Conservation (phyloP, 53 echinoderm and acorn worm genomes). For the Holothuria scabra region DNA sequence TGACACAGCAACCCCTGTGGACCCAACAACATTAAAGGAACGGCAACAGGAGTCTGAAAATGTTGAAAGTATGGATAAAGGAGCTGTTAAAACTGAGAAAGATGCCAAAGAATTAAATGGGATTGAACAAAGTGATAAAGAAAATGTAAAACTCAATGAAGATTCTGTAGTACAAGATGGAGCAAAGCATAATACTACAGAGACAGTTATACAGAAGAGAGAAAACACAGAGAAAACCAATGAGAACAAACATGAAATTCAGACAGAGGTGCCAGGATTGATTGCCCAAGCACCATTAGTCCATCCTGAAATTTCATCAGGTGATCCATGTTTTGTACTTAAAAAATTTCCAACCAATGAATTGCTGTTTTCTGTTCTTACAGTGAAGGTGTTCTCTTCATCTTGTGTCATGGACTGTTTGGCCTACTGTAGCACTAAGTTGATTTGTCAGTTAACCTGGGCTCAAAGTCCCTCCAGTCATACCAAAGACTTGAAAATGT, state of each 20-base stretch:
- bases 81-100: no score
- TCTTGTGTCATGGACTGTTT: no score
- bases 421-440: no score
- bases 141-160: neutral
- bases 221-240: neutral
- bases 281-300: slow-evolving; percentile 32
- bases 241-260: neutral
- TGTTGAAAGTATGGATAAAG: no score
- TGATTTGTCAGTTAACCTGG: no score
- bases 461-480: no score
- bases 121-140: neutral
- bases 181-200: neutral
- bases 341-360: no score
- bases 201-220: no score
- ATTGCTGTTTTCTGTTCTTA: no score
- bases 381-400: no score
- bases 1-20: neutral
- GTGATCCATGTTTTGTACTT: neutral
- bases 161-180: neutral
- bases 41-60: neutral
- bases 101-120: neutral
- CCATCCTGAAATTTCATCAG: slow-evolving; percentile 29
- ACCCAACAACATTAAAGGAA: slow-evolving; percentile 14
- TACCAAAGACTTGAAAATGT: no score
- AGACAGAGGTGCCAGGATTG: neutral